These are phyloP conservation scores for Bos taurus DNA, from an alignment of 2,113 vertebrate genomes.

Conservation along the genomic window DNA sequence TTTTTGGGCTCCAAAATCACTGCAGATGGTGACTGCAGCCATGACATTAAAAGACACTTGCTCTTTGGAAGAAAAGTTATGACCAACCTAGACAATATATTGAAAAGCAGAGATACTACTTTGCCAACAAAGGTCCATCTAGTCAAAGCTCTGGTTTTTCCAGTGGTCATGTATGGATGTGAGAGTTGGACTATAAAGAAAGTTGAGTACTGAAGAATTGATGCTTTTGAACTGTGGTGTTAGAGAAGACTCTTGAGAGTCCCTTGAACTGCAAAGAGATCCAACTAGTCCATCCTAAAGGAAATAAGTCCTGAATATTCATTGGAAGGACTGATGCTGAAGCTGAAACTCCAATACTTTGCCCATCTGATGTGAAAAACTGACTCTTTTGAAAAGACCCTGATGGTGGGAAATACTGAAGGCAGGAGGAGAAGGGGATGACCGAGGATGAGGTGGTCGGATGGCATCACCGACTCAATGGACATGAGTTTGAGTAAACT, in stretches of 20 bases:
- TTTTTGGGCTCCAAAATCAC: rapidly evolving
- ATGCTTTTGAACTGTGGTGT: neutral
- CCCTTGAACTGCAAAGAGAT: neutral
- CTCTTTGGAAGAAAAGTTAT: neutral
- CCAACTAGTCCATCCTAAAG: neutral
- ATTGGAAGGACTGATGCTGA: neutral
- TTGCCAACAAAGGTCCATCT: neutral
- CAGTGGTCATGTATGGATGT: neutral
- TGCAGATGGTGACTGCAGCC: neutral
- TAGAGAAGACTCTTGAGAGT: neutral
- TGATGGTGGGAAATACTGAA: neutral
- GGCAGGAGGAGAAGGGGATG: neutral
- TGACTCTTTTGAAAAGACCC: neutral
- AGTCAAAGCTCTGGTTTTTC: neutral
- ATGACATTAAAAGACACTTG: neutral
- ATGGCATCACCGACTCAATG: neutral
- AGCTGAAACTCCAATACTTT: neutral
- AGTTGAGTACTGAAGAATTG: neutral
- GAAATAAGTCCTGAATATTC: neutral
- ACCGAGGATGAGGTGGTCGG: neutral
- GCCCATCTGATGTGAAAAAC: neutral
- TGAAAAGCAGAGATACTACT: neutral
- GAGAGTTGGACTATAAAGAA: neutral
- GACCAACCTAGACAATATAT: neutral
- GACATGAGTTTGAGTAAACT: neutral